Percentiles rank a stretch among this genome's conserved stretches.
These are phyloP conservation scores for Forbesichthys agassizii DNA, from an alignment of 2,113 vertebrate genomes.

Conservation along the genomic window DNA sequence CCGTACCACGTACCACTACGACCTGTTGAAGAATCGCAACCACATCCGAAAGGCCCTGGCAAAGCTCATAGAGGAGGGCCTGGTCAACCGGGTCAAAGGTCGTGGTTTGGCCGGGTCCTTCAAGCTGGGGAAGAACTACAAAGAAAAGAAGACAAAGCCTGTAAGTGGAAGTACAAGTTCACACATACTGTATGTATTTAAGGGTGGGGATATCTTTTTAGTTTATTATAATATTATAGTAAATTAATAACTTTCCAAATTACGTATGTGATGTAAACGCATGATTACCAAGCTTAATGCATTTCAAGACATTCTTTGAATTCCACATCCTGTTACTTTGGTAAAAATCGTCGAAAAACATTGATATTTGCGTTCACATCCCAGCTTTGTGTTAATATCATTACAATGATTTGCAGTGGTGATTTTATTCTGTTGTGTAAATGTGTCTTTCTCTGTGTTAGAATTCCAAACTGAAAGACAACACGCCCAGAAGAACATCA, in stretches of 20 bases:
- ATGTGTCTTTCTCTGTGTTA: constrained; percentile 26
- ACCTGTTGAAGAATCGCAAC: constrained; percentile 86
- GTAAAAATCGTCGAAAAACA: too few relatives aligned
- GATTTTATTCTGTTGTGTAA: neutral
- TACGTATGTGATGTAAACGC: too few relatives aligned
- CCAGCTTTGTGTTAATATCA: too few relatives aligned
- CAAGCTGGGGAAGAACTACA: constrained; percentile 93
- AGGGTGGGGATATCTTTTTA: too few relatives aligned
- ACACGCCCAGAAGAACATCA: constrained; percentile 62
- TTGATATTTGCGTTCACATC: too few relatives aligned
- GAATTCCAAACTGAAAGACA: constrained; percentile 49
- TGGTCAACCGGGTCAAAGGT: constrained; percentile 92
- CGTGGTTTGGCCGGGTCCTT: constrained; percentile 94
- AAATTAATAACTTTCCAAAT: too few relatives aligned
- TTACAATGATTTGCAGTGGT: neutral
- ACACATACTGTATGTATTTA: too few relatives aligned
- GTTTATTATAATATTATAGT: too few relatives aligned
- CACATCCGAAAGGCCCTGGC: constrained; percentile 88
- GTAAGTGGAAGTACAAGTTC: constrained; percentile 63
- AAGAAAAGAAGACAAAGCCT: constrained; percentile 85
- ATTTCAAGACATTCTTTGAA: too few relatives aligned
- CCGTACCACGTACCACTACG: constrained; percentile 84
- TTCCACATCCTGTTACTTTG: too few relatives aligned
- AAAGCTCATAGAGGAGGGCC: constrained; percentile 86
- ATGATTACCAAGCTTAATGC: too few relatives aligned